A percentile compares a stretch with the other conserved stretches of the same genome.
Evolutionary conservation across 1,140 invertebrate species (phyloP).

Genomic region (Formica exsecta): DNA sequence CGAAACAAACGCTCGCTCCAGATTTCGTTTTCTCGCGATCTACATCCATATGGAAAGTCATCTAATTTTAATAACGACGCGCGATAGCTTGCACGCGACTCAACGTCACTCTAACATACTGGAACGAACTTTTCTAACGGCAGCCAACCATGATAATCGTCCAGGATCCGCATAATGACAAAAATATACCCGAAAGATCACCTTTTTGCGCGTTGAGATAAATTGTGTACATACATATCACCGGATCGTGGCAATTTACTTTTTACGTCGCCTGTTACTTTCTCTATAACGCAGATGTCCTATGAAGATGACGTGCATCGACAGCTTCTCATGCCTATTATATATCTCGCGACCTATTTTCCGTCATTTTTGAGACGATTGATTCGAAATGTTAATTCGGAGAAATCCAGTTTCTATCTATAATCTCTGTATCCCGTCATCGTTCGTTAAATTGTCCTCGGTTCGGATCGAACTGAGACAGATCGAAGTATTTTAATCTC

Average conservation of each 20-base stretch:
- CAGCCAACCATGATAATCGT: conserved; percentile 17
- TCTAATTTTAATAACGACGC: conserved; percentile 37
- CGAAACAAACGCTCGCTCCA: conserved; percentile 42
- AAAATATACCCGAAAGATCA: conserved; percentile 6
- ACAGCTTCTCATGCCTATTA: conserved; percentile 66
- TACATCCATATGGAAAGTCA: conserved; percentile 25
- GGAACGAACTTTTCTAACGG: conserved; percentile 39
- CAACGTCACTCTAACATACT: neutral
- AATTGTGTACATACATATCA: conserved; percentile 17
- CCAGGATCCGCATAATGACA: conserved; percentile 11
- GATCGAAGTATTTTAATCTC: neutral
- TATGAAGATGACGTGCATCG: conserved; percentile 62
- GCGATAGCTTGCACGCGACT: conserved; percentile 19
- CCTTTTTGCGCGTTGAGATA: conserved; percentile 43
- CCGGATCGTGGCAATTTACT: conserved; percentile 74
- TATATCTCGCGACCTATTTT: conserved; percentile 72
- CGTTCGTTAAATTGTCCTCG: neutral
- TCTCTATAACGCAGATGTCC: conserved; percentile 73
- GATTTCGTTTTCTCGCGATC: conserved; percentile 64
- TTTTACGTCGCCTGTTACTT: conserved; percentile 78
- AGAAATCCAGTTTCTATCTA: conserved; percentile 20
- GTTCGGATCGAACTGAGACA: neutral
- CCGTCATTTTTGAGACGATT: conserved; percentile 34
- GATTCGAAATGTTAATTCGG: neutral
- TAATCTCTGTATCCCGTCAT: neutral